Evolutionary conservation across 2,888 invertebrate species (phyloP), one percentile per base, ranked within the genome.

Genomic region (Rhagonycha fulva): DNA sequence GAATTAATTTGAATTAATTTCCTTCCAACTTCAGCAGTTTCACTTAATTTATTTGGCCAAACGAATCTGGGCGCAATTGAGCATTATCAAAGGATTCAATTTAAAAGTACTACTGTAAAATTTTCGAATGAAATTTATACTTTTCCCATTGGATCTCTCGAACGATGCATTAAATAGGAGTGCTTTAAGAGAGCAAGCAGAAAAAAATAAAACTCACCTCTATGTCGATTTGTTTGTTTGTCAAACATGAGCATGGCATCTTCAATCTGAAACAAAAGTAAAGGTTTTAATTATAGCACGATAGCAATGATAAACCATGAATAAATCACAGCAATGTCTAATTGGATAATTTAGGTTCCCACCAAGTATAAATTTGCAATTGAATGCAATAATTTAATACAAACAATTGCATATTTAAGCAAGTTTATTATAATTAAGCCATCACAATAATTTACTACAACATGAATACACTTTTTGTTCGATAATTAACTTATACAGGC

Each of bases 221-320:
- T 95, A 92, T 99, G 99, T 91, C 99, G 95, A 92, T 99, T 99
- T 88, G 99, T 99, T 89, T 98, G 98, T 93, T 99, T 99, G 91
- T 99, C 99, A 91, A 99, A 99, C 99, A 99, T 99, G 89, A 99
- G 93, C 99, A 99, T 99, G 86, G 99, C 98, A 89, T 98, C 98
- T 90, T 98, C 98, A 89, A 98, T 98, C 98, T 98, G 95, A 80
- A 96, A 96, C 89, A 90, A 90, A 87, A 88, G 84, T 19, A 63
- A 74, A 47, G 11, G 32, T 26, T 47, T 19, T 62, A 14, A 70
- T 67, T 68, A 69, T 23, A 47, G n/a, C 5, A 47, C n/a, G 47
- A 47, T 47, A 47, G 47, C n/a, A 47, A 7, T n/a, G 47, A 47
- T 47, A 66, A 30, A 68, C 26, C 9, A 32, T 26, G 7, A 30